A percentile compares a stretch with the other conserved stretches of the same genome.
Evolutionary conservation across 2,797 vertebrate genomes (phyloP).

Genomic region (Holocentrus rufus): DNA sequence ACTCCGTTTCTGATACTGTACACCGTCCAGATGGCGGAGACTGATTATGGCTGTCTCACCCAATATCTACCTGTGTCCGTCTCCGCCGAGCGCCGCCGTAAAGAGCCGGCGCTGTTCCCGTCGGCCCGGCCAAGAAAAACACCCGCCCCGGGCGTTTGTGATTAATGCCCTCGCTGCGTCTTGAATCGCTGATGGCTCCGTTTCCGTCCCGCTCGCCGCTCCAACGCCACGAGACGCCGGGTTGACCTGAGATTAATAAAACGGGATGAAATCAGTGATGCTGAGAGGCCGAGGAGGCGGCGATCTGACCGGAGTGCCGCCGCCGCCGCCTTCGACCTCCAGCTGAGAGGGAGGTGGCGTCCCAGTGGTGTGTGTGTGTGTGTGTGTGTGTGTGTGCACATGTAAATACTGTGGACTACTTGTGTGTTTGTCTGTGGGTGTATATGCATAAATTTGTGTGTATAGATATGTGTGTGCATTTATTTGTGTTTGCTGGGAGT

Average conservation of each 20-base stretch:
- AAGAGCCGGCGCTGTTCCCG: slow-evolving; percentile 32
- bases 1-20: slow-evolving; percentile 50
- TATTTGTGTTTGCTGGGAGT: no score
- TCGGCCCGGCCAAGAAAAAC: slow-evolving; percentile 53
- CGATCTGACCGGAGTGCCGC: background rate
- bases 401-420: no score
- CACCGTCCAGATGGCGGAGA: slow-evolving; percentile 66
- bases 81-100: slow-evolving; percentile 36
- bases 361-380: no score
- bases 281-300: background rate
- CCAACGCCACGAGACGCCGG: background rate
- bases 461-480: no score
- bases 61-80: slow-evolving; percentile 69
- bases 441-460: no score
- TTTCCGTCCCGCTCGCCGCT: slow-evolving; percentile 7
- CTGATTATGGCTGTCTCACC: slow-evolving; percentile 71
- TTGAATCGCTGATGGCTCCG: slow-evolving; percentile 11
- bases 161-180: slow-evolving; percentile 12
- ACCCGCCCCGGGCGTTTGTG: slow-evolving; percentile 39
- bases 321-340: background rate
- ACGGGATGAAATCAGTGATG: slow-evolving; percentile 20
- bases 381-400: no score
- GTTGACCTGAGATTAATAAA: slow-evolving; percentile 50
- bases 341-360: background rate
- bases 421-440: no score